Percentiles rank a stretch among this genome's conserved stretches.
These are phyloP conservation scores for Geodia barretti DNA, from an alignment of 37 sponge, comb jelly and placozoan genomes.

Conservation along the genomic window DNA sequence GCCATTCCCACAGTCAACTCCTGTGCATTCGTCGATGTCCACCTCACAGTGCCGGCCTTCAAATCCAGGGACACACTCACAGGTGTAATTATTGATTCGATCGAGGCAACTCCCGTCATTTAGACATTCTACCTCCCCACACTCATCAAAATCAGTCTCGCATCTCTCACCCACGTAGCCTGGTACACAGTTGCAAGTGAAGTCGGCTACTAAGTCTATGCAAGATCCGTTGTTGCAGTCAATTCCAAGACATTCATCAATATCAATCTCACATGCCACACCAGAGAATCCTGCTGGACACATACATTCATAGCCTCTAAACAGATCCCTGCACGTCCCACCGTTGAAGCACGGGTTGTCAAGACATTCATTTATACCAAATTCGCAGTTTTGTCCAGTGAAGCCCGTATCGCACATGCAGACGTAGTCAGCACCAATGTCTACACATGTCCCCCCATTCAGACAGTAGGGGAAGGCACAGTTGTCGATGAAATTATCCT, in stretches of 20 bases:
- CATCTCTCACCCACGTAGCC: constrained; percentile 63
- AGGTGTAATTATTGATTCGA: constrained; percentile 25
- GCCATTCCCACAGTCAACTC: constrained; percentile 34
- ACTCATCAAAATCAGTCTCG: constrained; percentile 53
- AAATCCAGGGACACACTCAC: constrained; percentile 58
- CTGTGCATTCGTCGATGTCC: constrained; percentile 46
- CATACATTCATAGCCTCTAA: constrained; percentile 47
- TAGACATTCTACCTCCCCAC: constrained; percentile 46
- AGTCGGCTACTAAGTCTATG: constrained; percentile 30
- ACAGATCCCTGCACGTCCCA: constrained; percentile 55
- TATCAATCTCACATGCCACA: constrained; percentile 33
- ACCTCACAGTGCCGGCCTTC: constrained; percentile 47
- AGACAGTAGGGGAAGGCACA: constrained; percentile 43
- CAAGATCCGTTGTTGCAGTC: constrained; percentile 55
- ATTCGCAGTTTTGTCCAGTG: constrained; percentile 49
- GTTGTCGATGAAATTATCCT: constrained; percentile 21
- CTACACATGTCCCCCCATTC: constrained; percentile 70
- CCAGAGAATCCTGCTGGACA: constrained; percentile 66
- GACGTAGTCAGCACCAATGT: constrained; percentile 3
- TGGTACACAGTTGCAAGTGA: constrained; percentile 55
- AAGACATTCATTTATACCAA: constrained; percentile 62
- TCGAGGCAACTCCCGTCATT: constrained; percentile 63
- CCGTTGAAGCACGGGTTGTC: constrained; percentile 52
- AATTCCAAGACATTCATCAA: constrained; percentile 53
- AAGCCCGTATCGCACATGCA: constrained; percentile 36